Evolutionary conservation across 1,140 invertebrate species (phyloP).

Genomic region (Goniozus legneri): DNA sequence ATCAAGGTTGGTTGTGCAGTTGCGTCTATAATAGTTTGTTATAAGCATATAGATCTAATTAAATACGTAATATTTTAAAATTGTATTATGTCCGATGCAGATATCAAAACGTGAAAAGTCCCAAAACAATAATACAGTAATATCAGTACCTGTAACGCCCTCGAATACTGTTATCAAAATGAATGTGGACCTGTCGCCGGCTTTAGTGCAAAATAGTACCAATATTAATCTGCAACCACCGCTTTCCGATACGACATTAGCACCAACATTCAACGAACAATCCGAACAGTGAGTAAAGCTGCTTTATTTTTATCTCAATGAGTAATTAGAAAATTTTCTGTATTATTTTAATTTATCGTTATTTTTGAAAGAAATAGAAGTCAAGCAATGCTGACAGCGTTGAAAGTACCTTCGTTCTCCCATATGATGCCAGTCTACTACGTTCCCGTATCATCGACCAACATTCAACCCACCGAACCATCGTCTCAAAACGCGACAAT

Average conservation of each 20-base stretch:
- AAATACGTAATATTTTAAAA: no score
- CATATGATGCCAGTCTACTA: constrained; percentile 62
- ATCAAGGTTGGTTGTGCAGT: constrained; percentile 24
- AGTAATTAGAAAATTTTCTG: constrained; percentile 16
- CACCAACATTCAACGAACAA: constrained; percentile 15
- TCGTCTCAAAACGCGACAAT: no score
- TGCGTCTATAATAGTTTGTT: no score
- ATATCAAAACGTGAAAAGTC: constrained; percentile 28
- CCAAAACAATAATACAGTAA: constrained; percentile 15
- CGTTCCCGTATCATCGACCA: constrained; percentile 47
- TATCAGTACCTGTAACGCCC: constrained; percentile 12
- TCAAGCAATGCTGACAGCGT: neutral
- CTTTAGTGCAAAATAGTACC: constrained; percentile 22
- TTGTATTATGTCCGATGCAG: no score
- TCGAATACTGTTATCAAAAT: constrained; percentile 16
- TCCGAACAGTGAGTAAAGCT: neutral
- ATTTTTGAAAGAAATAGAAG: neutral
- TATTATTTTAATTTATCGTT: neutral
- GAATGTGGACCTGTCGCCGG: constrained; percentile 19
- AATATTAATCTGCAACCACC: constrained; percentile 61
- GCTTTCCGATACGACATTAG: constrained; percentile 56
- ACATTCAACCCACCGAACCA: constrained; percentile 5
- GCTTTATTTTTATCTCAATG: neutral
- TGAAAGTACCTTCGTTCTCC: constrained; percentile 30
- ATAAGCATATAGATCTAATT: no score